These are phyloP conservation scores for Diloba caeruleocephala DNA, from an alignment of 2,888 invertebrate genomes.

Conservation along the genomic window DNA sequence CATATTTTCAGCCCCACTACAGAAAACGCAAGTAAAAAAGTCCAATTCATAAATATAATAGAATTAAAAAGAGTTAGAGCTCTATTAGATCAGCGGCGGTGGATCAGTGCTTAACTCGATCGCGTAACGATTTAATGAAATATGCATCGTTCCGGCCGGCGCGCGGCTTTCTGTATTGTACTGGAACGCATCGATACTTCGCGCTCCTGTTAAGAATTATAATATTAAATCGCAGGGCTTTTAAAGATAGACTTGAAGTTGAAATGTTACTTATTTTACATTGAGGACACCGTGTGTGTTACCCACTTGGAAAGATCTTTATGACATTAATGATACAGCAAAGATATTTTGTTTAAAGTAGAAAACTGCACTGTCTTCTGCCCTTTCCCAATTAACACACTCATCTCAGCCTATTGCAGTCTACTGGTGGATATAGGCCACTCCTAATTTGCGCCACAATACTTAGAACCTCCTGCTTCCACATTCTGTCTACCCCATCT, in stretches of 20 bases:
- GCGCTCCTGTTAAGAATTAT: constrained; percentile 44
- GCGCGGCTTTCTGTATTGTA: constrained; percentile 23
- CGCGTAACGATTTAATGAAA: constrained; percentile 52
- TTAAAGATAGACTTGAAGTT: constrained; percentile 17
- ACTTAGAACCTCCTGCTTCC: too few species aligned
- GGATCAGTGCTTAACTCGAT: constrained; percentile 48
- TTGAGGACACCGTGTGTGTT: too few species aligned
- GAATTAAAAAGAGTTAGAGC: constrained; percentile 44
- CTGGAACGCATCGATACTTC: constrained; percentile 28
- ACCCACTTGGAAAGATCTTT: too few species aligned
- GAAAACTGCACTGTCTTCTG: too few species aligned
- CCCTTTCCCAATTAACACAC: too few species aligned
- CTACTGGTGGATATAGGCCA: too few species aligned
- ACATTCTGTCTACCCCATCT: too few species aligned
- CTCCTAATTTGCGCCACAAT: too few species aligned
- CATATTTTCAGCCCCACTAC: not conserved
- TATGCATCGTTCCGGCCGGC: constrained; percentile 40
- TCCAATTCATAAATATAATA: constrained; percentile 27
- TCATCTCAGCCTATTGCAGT: too few species aligned
- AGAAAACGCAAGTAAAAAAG: constrained; percentile 16
- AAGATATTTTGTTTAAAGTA: too few species aligned
- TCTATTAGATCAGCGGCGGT: constrained; percentile 40
- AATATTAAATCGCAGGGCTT: constrained; percentile 43
- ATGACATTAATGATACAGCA: too few species aligned
- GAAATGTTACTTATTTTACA: constrained; percentile 6